Conservation (phyloP, 2,797 vertebrate genomes). For the Anguilla marmorata region DNA sequence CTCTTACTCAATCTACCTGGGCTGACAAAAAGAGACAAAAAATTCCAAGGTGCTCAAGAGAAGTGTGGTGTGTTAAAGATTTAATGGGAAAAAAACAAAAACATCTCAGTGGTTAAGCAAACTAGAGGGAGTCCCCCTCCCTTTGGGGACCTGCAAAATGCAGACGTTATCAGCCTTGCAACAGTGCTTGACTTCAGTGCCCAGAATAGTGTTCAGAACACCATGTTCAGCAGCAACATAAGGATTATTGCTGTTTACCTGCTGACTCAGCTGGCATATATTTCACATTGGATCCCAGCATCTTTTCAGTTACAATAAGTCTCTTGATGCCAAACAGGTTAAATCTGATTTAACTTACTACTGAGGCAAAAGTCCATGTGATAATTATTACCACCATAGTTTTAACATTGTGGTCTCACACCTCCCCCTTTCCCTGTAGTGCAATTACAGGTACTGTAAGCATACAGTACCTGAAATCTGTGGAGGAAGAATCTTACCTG, state of each 20-base stretch:
- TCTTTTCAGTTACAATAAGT: not conserved
- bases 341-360: not conserved
- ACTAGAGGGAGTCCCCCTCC: constrained; percentile 24
- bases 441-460: too few species aligned
- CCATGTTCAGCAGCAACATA: not conserved
- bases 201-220: not conserved
- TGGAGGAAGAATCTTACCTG: not conserved
- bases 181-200: not conserved
- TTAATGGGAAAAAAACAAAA: too few species aligned
- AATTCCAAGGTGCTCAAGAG: not conserved
- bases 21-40: constrained; percentile 25
- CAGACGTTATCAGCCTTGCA: not conserved
- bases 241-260: not conserved
- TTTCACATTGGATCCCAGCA: not conserved
- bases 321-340: not conserved
- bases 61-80: not conserved
- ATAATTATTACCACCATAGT: not conserved
- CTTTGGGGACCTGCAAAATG: not conserved
- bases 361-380: not conserved
- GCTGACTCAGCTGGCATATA: not conserved
- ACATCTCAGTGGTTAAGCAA: not conserved
- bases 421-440: too few species aligned
- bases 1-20: not conserved
- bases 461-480: not conserved
- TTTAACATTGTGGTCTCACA: too few species aligned